phyloP scores from a whole-genome alignment of 2,113 vertebrate genomes.

The Ptychochromis oligacanthus region DNA sequence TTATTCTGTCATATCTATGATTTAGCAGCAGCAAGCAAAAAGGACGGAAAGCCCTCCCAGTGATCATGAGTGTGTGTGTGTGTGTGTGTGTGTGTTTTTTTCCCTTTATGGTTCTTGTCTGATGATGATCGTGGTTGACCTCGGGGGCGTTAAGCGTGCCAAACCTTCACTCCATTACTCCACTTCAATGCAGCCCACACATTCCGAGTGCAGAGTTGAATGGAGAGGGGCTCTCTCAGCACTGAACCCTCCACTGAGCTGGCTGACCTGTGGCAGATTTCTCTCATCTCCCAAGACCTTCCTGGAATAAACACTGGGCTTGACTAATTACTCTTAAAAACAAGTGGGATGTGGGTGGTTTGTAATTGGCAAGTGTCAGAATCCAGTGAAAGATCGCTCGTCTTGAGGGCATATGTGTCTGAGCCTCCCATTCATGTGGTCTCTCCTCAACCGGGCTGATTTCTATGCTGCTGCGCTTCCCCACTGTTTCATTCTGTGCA shows the following conservation, averaged over 20 bases:
- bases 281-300: slow-evolving; percentile 62
- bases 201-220: slow-evolving; percentile 46
- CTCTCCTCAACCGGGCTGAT: slow-evolving; percentile 33
- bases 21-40: not conserved
- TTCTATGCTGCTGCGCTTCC: slow-evolving; percentile 16
- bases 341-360: slow-evolving; percentile 71
- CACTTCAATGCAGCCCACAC: slow-evolving; percentile 72
- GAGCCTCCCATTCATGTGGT: slow-evolving; percentile 51
- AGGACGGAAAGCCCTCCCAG: slow-evolving; percentile 30
- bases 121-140: slow-evolving; percentile 64
- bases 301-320: slow-evolving; percentile 54
- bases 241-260: slow-evolving; percentile 65
- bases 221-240: slow-evolving; percentile 59
- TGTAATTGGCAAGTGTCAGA: slow-evolving; percentile 71
- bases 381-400: slow-evolving; percentile 60
- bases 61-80: not conserved
- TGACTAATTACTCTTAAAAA: slow-evolving; percentile 76
- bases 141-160: slow-evolving; percentile 55
- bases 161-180: slow-evolving; percentile 63
- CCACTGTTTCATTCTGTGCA: slow-evolving; percentile 11
- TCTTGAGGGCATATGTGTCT: slow-evolving; percentile 64
- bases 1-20: slow-evolving; percentile 24
- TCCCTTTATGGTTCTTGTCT: slow-evolving; percentile 45
- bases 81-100: slow-evolving; percentile 1
- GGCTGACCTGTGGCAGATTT: slow-evolving; percentile 69